Conservation (phyloP, 2,888 invertebrate species). For the Labia minor region DNA sequence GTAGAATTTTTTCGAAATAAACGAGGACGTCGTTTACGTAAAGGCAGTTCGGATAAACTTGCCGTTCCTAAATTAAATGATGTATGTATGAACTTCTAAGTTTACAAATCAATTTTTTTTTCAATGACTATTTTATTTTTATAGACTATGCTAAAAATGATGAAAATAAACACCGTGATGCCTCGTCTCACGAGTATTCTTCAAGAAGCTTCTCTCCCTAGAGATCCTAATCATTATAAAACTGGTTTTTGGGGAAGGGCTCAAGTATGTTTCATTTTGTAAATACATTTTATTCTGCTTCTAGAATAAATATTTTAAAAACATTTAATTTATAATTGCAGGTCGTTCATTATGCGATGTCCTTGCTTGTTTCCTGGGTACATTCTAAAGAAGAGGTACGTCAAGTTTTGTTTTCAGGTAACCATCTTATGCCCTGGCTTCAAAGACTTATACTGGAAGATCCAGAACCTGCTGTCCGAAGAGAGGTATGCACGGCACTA, state of each 20-base stretch:
- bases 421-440: slow-evolving; percentile 61
- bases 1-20: slow-evolving; percentile 21
- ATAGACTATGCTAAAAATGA: slow-evolving; percentile 56
- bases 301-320: too few species aligned
- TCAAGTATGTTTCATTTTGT: slow-evolving; percentile 44
- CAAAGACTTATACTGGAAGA: slow-evolving; percentile 79
- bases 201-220: slow-evolving; percentile 70
- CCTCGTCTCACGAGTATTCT: slow-evolving; percentile 75
- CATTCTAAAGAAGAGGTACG: slow-evolving; percentile 74
- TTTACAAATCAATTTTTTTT: slow-evolving; percentile 19
- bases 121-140: slow-evolving; percentile 21
- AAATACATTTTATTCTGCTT: not conserved
- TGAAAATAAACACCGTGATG: slow-evolving; percentile 74
- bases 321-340: slow-evolving; percentile 28
- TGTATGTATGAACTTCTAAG: slow-evolving; percentile 35
- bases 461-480: slow-evolving; percentile 80
- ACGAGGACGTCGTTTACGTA: slow-evolving; percentile 27
- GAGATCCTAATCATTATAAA: slow-evolving; percentile 74
- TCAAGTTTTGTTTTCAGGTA: slow-evolving; percentile 61
- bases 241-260: slow-evolving; percentile 89
- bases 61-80: slow-evolving; percentile 62
- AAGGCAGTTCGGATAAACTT: slow-evolving; percentile 47
- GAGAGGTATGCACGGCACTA: slow-evolving; percentile 86
- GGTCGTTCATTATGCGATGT: slow-evolving; percentile 86
- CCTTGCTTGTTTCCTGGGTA: slow-evolving; percentile 83